Percentiles rank a stretch among this genome's conserved stretches.
These are phyloP conservation scores for Camponotus floridanus DNA, from an alignment of 1,140 invertebrate genomes.

Conservation along the genomic window DNA sequence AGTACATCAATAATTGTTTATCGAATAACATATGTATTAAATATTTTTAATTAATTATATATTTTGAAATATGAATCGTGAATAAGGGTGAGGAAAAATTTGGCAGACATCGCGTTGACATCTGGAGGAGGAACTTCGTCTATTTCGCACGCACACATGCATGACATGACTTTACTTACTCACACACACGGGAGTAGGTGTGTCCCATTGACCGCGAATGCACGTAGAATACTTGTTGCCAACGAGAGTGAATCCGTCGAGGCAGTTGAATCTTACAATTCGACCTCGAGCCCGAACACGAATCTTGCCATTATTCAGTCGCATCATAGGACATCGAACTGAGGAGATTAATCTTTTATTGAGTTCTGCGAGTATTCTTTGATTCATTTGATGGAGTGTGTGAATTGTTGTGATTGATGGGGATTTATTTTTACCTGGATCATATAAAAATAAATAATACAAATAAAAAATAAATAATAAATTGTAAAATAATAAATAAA, in stretches of 20 bases:
- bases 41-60: too few relatives aligned
- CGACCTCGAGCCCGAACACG: constrained; percentile 81
- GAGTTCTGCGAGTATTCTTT: too few relatives aligned
- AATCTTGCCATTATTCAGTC: constrained; percentile 80
- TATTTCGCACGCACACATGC: not conserved
- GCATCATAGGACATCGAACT: constrained; percentile 77
- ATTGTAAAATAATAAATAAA: too few relatives aligned
- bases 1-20: too few relatives aligned
- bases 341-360: not conserved
- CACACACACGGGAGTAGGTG: constrained; percentile 88
- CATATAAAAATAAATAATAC: too few relatives aligned
- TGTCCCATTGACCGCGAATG: constrained; percentile 87
- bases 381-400: too few relatives aligned
- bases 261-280: constrained; percentile 87
- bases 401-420: too few relatives aligned
- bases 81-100: not conserved
- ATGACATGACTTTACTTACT: constrained; percentile 85
- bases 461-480: too few relatives aligned
- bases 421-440: too few relatives aligned
- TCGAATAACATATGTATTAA: too few relatives aligned
- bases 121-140: not conserved
- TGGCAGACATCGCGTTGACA: too few relatives aligned
- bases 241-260: constrained; percentile 86
- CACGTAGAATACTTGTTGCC: constrained; percentile 89
- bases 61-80: too few relatives aligned